A percentile compares a stretch with the other conserved stretches of the same genome.
Conservation (phyloP, 2,888 invertebrate genomes). For the Stenolophus ochropezus region DNA sequence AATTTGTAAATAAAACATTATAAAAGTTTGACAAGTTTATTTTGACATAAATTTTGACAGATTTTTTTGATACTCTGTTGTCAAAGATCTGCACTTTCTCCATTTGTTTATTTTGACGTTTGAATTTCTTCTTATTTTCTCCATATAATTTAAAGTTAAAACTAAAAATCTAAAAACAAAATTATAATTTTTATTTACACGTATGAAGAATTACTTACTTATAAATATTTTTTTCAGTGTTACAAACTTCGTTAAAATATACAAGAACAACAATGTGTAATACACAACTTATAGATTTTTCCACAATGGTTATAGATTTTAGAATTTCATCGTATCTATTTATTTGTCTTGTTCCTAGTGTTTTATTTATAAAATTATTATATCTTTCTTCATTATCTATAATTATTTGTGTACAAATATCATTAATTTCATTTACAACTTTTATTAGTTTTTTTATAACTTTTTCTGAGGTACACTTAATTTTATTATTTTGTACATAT, state of each 20-base stretch:
- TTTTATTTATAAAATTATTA: slow-evolving; percentile 62
- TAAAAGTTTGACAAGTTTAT: not conserved
- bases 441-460: slow-evolving; percentile 65
- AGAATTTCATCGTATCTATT: slow-evolving; percentile 66
- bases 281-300: not conserved
- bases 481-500: slow-evolving; percentile 12
- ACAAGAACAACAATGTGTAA: slow-evolving; percentile 59
- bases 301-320: slow-evolving; percentile 60
- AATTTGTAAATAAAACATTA: not conserved
- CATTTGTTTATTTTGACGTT: slow-evolving; percentile 34
- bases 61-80: not conserved
- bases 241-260: not conserved
- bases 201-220: not conserved
- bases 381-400: slow-evolving; percentile 61
- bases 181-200: not conserved
- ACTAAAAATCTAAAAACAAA: slow-evolving; percentile 66
- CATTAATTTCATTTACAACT: slow-evolving; percentile 64
- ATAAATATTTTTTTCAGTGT: not conserved
- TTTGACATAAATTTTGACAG: too few species aligned
- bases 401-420: slow-evolving; percentile 63
- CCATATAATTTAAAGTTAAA: slow-evolving; percentile 61
- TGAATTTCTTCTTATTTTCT: not conserved
- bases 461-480: slow-evolving; percentile 63
- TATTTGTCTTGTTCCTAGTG: slow-evolving; percentile 67
- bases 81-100: too few species aligned